Conservation (phyloP, 1,140 invertebrate species). For the Octopus sinensis region DNA sequence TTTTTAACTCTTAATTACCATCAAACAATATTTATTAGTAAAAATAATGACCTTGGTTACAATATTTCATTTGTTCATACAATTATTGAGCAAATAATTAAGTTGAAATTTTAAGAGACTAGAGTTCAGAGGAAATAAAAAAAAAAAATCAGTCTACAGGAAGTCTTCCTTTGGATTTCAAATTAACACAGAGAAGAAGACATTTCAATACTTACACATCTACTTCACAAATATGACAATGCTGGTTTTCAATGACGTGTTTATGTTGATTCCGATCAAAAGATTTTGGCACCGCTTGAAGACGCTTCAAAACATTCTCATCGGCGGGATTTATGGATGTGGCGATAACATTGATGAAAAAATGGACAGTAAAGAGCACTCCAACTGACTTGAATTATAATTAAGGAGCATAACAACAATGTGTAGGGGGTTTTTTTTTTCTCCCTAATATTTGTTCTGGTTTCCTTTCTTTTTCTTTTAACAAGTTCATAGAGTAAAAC, state of each 20-base stretch:
- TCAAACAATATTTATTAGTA: no score
- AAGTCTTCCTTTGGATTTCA: not conserved
- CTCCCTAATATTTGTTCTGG: no score
- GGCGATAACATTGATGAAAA: conserved; percentile 72
- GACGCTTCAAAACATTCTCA: conserved; percentile 52
- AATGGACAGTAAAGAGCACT: conserved; percentile 66
- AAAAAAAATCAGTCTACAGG: no score
- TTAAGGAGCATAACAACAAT: conserved; percentile 25
- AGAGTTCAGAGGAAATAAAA: no score
- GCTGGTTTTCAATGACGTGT: conserved; percentile 91
- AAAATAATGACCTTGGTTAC: no score
- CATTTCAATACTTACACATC: conserved; percentile 59
- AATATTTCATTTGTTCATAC: no score
- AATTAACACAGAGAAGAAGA: not conserved
- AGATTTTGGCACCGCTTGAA: conserved; percentile 43
- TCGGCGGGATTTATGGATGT: conserved; percentile 85
- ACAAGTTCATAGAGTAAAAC: no score
- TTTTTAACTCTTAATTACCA: no score
- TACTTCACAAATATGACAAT: conserved; percentile 90
- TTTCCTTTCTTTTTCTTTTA: no score
- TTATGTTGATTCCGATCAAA: conserved; percentile 82
- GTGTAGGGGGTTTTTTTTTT: no score
- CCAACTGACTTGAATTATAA: conserved; percentile 54
- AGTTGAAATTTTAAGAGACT: no score
- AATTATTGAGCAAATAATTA: no score